These are phyloP conservation scores for Antheraea pernyi DNA, from an alignment of 1,140 invertebrate species.

Conservation along the genomic window DNA sequence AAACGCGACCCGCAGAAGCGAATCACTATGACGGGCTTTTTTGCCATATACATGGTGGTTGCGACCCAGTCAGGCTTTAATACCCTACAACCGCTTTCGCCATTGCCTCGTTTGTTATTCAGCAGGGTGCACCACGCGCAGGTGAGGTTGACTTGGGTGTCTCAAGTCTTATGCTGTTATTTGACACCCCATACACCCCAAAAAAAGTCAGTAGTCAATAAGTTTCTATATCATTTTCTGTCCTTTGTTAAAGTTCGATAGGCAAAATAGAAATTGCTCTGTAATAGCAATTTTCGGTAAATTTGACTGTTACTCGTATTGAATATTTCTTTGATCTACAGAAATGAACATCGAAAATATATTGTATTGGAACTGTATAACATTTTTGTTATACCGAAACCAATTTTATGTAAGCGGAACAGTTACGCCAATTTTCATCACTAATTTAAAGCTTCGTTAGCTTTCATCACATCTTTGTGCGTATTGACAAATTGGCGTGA, in stretches of 20 bases:
- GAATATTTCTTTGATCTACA: slow-evolving; percentile 6
- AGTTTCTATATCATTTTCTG: slow-evolving; percentile 6
- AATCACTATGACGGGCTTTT: no score
- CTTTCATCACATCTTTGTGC: slow-evolving; percentile 41
- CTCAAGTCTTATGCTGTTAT: no score
- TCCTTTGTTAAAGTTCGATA: neutral
- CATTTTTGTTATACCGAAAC: slow-evolving; percentile 17
- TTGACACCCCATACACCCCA: no score
- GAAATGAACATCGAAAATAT: neutral
- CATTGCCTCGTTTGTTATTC: no score
- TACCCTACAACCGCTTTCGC: no score
- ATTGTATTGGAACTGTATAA: slow-evolving; percentile 1
- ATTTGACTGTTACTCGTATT: slow-evolving; percentile 4
- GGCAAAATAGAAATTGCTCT: slow-evolving; percentile 3
- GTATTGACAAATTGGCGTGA: slow-evolving; percentile 47
- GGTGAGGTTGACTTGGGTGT: no score
- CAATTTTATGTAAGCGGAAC: slow-evolving; percentile 24
- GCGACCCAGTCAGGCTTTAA: no score
- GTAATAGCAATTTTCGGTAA: slow-evolving; percentile 4
- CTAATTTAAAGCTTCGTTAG: slow-evolving; percentile 51
- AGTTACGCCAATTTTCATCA: slow-evolving; percentile 55
- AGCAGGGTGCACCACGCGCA: no score
- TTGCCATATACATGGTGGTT: no score
- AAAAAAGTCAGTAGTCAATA: slow-evolving; percentile 12
- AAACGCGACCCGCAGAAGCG: no score